Conservation (phyloP, 2,888 invertebrate species). For the Vandiemenella viatica region DNA sequence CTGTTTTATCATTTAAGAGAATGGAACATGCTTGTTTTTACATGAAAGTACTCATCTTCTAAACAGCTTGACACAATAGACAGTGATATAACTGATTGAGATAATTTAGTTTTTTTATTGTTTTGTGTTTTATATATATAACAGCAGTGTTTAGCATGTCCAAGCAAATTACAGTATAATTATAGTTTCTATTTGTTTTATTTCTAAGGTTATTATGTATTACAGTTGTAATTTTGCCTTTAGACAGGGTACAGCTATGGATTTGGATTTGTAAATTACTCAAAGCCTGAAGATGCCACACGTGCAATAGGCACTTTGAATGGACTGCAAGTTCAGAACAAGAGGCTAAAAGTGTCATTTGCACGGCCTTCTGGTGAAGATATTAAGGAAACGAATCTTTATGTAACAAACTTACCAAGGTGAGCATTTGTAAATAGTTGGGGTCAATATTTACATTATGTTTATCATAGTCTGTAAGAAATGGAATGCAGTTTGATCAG, state of each 20-base stretch:
- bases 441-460: no score
- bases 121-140: not conserved
- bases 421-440: conserved; percentile 22
- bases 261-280: conserved; percentile 89
- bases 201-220: not conserved
- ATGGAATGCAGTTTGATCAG: no score
- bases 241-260: conserved; percentile 91
- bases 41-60: no score
- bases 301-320: conserved; percentile 77
- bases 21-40: no score
- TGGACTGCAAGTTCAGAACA: conserved; percentile 77
- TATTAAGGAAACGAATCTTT: conserved; percentile 86
- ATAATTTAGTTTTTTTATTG: no score
- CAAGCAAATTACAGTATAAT: no score
- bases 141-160: not conserved
- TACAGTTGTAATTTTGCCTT: not conserved
- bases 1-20: no score
- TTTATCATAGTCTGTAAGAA: no score
- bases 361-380: conserved; percentile 82
- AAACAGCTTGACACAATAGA: no score
- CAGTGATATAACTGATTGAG: no score
- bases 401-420: conserved; percentile 83
- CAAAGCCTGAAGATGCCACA: conserved; percentile 67
- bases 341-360: conserved; percentile 82
- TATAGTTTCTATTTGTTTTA: not conserved